Evolutionary conservation across 2,113 vertebrate genomes (phyloP).

Genomic region (Nyctibius bracteatus): DNA sequence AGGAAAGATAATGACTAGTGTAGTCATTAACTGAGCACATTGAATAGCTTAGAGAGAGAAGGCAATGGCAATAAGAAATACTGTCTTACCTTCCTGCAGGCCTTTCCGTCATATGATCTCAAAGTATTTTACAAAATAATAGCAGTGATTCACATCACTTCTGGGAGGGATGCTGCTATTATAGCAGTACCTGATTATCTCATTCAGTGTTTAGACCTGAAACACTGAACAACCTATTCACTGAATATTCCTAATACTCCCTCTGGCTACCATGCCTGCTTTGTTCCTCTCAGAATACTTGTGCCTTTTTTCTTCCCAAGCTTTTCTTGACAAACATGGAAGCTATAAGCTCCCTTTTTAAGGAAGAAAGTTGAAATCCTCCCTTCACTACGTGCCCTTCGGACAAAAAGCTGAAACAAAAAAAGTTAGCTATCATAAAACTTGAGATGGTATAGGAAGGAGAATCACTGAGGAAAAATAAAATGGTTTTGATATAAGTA

Average conservation of each 20-base stretch:
- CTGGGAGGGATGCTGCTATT: not conserved
- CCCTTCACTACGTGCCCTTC: accelerated
- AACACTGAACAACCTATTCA: not conserved
- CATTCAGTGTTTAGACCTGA: not conserved
- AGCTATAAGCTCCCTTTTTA: not conserved
- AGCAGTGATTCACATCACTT: not conserved
- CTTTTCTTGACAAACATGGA: not conserved
- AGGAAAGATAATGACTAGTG: slow-evolving; percentile 39
- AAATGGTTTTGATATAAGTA: not conserved
- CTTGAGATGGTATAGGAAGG: not conserved
- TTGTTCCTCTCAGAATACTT: not conserved
- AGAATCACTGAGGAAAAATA: not conserved
- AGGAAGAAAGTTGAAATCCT: not conserved
- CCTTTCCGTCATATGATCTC: not conserved
- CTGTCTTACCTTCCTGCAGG: not conserved
- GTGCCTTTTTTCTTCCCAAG: no score
- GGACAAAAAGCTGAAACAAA: not conserved
- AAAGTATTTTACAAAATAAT: not conserved
- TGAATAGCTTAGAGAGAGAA: not conserved
- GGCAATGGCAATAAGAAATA: not conserved
- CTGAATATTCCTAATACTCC: not conserved
- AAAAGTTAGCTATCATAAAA: not conserved
- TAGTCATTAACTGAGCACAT: not conserved
- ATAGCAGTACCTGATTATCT: not conserved
- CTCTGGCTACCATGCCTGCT: not conserved